A percentile compares a stretch with the other conserved stretches of the same genome.
Evolutionary conservation across 2,113 vertebrate genomes (phyloP).

Genomic region (Chamaetylas fuelleborni): DNA sequence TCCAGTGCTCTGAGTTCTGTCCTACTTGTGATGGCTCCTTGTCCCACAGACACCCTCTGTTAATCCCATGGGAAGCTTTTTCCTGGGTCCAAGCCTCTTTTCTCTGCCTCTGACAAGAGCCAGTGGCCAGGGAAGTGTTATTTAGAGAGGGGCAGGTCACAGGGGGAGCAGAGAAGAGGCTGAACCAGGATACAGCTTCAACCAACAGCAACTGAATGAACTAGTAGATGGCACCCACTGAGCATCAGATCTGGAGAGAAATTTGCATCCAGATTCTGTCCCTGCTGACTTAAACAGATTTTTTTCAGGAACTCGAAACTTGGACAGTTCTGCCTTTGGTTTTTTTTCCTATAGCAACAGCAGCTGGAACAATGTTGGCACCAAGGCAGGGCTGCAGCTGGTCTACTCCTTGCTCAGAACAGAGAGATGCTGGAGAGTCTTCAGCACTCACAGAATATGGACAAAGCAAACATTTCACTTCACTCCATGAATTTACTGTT

Average conservation of each 20-base stretch:
- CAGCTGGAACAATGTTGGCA: slow-evolving; percentile 3
- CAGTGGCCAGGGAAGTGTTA: background rate
- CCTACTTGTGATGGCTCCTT: background rate
- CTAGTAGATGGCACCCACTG: background rate
- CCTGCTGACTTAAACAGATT: background rate
- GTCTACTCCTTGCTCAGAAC: background rate
- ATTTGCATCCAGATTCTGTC: background rate
- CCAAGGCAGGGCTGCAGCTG: background rate
- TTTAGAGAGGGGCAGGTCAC: background rate
- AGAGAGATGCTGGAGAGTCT: background rate
- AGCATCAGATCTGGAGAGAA: background rate
- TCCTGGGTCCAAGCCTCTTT: background rate
- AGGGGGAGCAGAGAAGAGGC: background rate
- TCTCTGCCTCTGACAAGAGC: background rate
- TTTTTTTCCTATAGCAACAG: background rate
- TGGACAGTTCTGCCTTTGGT: slow-evolving; percentile 29
- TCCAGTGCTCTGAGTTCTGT: background rate
- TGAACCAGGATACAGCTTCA: background rate
- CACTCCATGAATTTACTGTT: background rate
- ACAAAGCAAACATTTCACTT: background rate
- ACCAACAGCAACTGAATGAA: background rate
- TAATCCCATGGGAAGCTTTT: background rate
- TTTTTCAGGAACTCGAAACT: slow-evolving; percentile 32
- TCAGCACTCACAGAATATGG: background rate
- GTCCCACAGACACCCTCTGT: background rate